Evolutionary conservation across 2,888 invertebrate species (phyloP), one percentile per base, ranked within the genome.

Genomic region (Alloscopus bannaensis): DNA sequence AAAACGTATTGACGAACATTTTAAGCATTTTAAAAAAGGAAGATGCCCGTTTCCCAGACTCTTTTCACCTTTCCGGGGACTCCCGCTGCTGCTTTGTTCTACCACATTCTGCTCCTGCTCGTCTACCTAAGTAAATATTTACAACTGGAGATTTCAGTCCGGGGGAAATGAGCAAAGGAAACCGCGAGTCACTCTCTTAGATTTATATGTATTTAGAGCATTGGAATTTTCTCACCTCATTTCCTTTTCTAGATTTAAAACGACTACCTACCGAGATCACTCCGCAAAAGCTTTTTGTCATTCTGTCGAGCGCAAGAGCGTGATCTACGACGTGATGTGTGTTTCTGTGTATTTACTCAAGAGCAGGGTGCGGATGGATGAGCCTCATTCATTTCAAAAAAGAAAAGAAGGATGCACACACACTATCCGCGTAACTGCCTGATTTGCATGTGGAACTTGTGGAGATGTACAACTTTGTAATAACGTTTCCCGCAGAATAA

Each of bases 111-210:
- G n/a, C n/a, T n/a, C n/a, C n/a, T n/a, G n/a, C n/a, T n/a, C n/a
- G n/a, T n/a, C n/a, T 75, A 66, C 73, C 73, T 75, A 75, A 75
- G 73, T 75, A 75, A 75, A 75, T 75, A 75, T 75, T 75, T 75
- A 75, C 73, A 66, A 65, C 42, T 28, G 73, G 73, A 66, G 64
- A 64, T 60, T 50, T 55, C 65, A 55, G 57, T 8, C 36, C 6
- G 47, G 47, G n/a, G 57, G 55, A 57, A 70, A 71, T 71, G 71
- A 71, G 62, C 36, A 71, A 60, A 50, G 55, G 72, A 55, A 59
- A 75, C 65, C 66, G 66, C 71, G 59, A n/a, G n/a, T n/a, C n/a
- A n/a, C n/a, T n/a, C n/a, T n/a, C 62, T 60, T 42, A 59, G 73
- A 75, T 75, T 75, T 75, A 75, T 75, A 75, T 75, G 73, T 75